A percentile compares a stretch with the other conserved stretches of the same genome.
Conservation (phyloP, 2,888 invertebrate genomes). For the Litoditis marina region DNA sequence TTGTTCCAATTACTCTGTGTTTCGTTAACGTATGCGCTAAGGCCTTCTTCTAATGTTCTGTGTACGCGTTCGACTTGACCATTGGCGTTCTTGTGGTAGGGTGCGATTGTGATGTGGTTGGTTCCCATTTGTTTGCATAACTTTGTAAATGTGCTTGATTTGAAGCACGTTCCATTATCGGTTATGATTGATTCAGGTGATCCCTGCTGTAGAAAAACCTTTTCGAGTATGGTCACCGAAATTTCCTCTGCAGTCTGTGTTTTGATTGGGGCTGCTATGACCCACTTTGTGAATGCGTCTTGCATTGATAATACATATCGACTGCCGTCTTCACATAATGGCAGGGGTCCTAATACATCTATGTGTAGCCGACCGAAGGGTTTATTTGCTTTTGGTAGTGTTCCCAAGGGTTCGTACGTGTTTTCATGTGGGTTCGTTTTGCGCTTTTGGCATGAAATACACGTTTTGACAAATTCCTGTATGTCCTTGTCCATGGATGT, state of each 20-base stretch:
- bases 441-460: slow-evolving; percentile 8
- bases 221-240: neutral
- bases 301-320: slow-evolving; percentile 9
- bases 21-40: slow-evolving; percentile 3
- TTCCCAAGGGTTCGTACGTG: slow-evolving; percentile 14
- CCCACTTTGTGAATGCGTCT: slow-evolving; percentile 18
- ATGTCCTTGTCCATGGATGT: slow-evolving; percentile 9
- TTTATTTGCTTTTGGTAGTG: neutral
- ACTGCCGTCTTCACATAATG: slow-evolving; percentile 14
- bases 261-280: slow-evolving; percentile 10
- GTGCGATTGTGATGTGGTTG: slow-evolving; percentile 2
- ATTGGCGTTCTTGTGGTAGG: slow-evolving; percentile 12
- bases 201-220: slow-evolving; percentile 16
- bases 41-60: slow-evolving; percentile 10
- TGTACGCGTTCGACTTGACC: slow-evolving; percentile 16
- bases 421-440: slow-evolving; percentile 16
- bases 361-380: slow-evolving; percentile 22
- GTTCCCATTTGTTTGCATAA: too few species aligned
- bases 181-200: slow-evolving; percentile 11
- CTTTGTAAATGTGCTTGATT: slow-evolving; percentile 4
- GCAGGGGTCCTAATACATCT: slow-evolving; percentile 26
- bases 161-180: slow-evolving; percentile 20
- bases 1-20: slow-evolving; percentile 9
- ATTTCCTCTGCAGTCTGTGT: slow-evolving; percentile 6
- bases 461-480: slow-evolving; percentile 1